These are phyloP conservation scores for Oreochromis aureus DNA, from an alignment of 2,113 vertebrate species.

Conservation along the genomic window DNA sequence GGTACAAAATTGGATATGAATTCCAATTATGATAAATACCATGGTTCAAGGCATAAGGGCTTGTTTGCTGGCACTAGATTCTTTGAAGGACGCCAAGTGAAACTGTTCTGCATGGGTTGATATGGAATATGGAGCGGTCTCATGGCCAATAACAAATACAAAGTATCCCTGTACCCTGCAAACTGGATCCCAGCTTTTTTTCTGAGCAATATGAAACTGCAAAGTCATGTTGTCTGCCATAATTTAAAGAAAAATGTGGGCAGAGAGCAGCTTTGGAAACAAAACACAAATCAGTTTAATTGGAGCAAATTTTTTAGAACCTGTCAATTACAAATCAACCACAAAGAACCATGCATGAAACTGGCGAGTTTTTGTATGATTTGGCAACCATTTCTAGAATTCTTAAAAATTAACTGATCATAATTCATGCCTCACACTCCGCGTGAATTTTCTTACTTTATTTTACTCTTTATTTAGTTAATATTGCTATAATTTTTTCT, in stretches of 20 bases:
- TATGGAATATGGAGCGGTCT: not conserved
- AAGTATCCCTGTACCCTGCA: not conserved
- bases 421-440: too few species aligned
- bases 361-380: too few species aligned
- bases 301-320: not conserved
- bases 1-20: constrained; percentile 44
- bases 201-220: not conserved
- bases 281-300: not conserved
- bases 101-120: constrained; percentile 21
- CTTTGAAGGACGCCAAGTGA: constrained; percentile 9
- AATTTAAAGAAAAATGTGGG: not conserved
- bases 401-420: too few species aligned
- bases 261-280: not conserved
- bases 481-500: too few species aligned
- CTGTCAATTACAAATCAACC: not conserved
- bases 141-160: not conserved
- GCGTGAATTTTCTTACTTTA: too few species aligned
- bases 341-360: not conserved
- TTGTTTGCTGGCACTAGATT: constrained; percentile 19
- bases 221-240: not conserved
- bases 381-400: too few species aligned
- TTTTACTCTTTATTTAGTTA: too few species aligned
- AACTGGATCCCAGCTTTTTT: not conserved
- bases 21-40: constrained; percentile 51
- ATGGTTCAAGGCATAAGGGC: not conserved